phyloP scores from a whole-genome alignment of 1,140 invertebrate species.

The Nymphalis io region DNA sequence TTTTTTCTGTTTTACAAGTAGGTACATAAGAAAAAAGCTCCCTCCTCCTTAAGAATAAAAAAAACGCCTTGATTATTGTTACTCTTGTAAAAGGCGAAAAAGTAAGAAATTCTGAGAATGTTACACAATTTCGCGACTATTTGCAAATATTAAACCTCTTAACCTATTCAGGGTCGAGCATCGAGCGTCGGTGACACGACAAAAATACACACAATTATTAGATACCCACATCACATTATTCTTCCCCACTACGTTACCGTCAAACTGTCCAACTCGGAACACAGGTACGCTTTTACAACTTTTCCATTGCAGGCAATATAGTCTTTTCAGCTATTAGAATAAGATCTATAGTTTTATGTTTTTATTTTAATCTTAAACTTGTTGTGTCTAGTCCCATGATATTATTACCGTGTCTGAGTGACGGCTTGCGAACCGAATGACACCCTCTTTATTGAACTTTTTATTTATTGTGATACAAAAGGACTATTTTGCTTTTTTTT shows the following conservation, averaged over 20 bases:
- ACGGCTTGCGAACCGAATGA: slow-evolving; percentile 50
- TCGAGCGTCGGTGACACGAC: slow-evolving; percentile 12
- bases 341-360: slow-evolving; percentile 32
- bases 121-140: not conserved
- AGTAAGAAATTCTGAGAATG: not conserved
- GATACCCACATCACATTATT: slow-evolving; percentile 33
- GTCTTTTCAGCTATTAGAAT: slow-evolving; percentile 26
- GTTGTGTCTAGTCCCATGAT: slow-evolving; percentile 40
- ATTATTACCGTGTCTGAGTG: slow-evolving; percentile 58
- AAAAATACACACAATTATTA: slow-evolving; percentile 28
- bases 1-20: too few relatives aligned
- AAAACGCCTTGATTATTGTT: too few relatives aligned
- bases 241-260: slow-evolving; percentile 46
- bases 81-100: not conserved
- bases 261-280: slow-evolving; percentile 73
- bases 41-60: too few relatives aligned
- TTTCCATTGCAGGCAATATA: slow-evolving; percentile 25
- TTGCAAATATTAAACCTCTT: slow-evolving; percentile 5
- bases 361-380: slow-evolving; percentile 17
- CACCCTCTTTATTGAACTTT: slow-evolving; percentile 55
- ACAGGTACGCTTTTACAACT: slow-evolving; percentile 48
- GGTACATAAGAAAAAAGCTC: too few relatives aligned
- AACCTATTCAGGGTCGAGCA: not conserved
- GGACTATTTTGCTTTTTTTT: not conserved
- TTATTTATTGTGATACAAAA: not conserved